Evolutionary conservation across 2,888 invertebrate genomes (phyloP).

Genomic region (Nomada fucata): DNA sequence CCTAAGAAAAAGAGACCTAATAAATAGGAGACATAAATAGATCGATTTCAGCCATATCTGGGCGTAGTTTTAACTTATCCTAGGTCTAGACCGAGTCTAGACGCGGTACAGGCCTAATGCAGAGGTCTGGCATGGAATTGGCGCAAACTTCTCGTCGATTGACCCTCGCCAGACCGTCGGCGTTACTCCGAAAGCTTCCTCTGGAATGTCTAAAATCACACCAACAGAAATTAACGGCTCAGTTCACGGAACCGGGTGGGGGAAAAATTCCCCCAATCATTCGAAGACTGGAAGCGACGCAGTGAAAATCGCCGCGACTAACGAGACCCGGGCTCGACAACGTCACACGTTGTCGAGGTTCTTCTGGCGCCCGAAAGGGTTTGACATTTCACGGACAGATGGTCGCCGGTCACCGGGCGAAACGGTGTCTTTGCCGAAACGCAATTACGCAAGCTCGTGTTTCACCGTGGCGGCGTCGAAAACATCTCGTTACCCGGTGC

Average conservation of each 20-base stretch:
- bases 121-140: background rate
- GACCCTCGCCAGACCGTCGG: no score
- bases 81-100: background rate
- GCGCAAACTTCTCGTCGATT: background rate
- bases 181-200: no score
- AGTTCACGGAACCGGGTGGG: no score
- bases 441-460: slow-evolving; percentile 25
- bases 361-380: background rate
- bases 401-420: background rate
- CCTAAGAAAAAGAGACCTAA: no score
- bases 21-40: no score
- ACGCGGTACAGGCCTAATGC: no score
- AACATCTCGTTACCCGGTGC: slow-evolving; percentile 16
- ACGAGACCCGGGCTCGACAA: background rate
- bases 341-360: background rate
- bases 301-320: background rate
- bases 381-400: slow-evolving; percentile 1
- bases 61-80: background rate
- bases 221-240: no score
- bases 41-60: no score
- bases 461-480: slow-evolving; percentile 32
- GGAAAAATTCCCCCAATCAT: background rate
- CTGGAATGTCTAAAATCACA: no score
- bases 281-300: background rate
- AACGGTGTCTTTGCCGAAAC: slow-evolving; percentile 21